Base-by-base conservation (phyloP, 2,797 vertebrate species). In the Percopsis omiscomaycus region DNA sequence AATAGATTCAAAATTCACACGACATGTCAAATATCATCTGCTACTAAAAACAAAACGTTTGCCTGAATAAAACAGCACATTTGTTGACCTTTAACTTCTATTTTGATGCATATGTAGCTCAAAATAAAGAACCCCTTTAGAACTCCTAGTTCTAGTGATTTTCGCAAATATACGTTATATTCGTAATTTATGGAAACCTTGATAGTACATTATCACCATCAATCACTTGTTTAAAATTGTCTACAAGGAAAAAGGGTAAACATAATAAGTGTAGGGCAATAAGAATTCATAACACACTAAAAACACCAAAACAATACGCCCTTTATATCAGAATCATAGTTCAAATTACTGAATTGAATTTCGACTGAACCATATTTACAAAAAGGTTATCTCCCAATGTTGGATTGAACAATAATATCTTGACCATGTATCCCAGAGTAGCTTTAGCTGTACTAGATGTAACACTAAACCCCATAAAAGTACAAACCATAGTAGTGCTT, bases 281-380 rank as follows among this genome's bases (percentile, higher is more conserved):
- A 58, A 16, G 42, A 45, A 49, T 32, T 27, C 6, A 51, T 59
- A 48, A 66, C 61, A 28, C 52, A 66, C 32, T 8, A 28, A 55
- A n/a, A 57, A 37, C 16, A 49, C 45, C 51, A 10, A 52, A 52
- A 14, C 10, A 59, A 28, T 14, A 16, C 14, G 48, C 55, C 29
- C 22, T 37, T 28, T 53, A 30, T 32, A 47, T 11, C 27, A 22
- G 9, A 5, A 9, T 3, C 44, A 9, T 13, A 47, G 22, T n/a
- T 29, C 29, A 13, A 44, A 60, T 14, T 68, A 10, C 69, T 47
- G 8, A 61, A 5, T 27, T 58, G 48, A 52, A 30, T 56, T 47
- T 65, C 13, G 15, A 48, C 6, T 76, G 82, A 79, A 85, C 80
- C 28, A 0, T 64, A 29, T 63, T 71, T 44, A 67, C 62, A 12